Conservation (phyloP, 2,113 vertebrate genomes). For the Zosterops pallidus region DNA sequence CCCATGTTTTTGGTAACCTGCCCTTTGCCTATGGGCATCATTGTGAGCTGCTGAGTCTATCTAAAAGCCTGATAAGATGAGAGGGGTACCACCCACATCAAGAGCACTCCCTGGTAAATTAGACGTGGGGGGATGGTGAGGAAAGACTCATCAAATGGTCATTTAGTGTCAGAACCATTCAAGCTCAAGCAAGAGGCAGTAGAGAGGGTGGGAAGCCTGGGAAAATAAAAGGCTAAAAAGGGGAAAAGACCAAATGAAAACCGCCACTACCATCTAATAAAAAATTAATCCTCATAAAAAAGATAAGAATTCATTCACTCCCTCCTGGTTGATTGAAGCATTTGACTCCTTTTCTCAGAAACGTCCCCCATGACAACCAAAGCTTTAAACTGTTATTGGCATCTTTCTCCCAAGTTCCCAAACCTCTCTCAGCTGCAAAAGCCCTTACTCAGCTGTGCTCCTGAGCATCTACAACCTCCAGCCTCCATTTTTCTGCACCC, state of each 20-base stretch:
- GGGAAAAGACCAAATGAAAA: background rate
- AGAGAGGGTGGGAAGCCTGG: background rate
- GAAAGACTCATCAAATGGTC: constrained; percentile 11
- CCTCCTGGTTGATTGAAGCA: background rate
- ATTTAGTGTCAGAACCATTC: background rate
- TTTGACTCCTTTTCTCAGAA: background rate
- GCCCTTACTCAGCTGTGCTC: background rate
- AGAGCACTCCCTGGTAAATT: background rate
- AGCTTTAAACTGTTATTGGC: constrained; percentile 11
- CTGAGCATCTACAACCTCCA: background rate
- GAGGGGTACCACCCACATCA: background rate
- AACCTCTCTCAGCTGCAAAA: background rate
- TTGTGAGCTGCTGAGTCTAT: background rate
- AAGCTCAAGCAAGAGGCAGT: background rate
- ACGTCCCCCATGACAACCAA: background rate
- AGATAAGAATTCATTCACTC: background rate
- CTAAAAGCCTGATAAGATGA: background rate
- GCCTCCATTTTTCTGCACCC: background rate
- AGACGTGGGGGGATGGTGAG: background rate
- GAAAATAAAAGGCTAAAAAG: background rate
- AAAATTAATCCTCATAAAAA: background rate
- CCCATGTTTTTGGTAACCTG: background rate
- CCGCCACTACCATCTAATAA: background rate
- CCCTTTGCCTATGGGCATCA: background rate
- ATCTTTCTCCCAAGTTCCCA: background rate